A percentile compares a stretch with the other conserved stretches of the same genome.
Evolutionary conservation across 2,113 vertebrate genomes (phyloP).

Genomic region (Burhinus oedicnemus): DNA sequence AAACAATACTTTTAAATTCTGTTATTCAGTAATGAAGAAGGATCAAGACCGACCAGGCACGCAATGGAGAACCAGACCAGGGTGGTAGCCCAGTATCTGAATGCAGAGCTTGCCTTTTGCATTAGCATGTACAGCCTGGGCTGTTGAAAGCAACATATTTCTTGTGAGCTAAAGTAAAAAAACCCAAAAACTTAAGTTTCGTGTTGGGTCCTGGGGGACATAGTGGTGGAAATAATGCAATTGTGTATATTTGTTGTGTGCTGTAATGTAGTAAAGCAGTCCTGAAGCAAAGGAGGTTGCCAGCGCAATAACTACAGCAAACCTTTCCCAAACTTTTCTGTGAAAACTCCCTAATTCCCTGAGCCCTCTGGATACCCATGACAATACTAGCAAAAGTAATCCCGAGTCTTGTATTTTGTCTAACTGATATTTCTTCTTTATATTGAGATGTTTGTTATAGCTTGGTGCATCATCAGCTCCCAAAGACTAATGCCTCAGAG

Average conservation of each 20-base stretch:
- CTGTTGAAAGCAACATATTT: not conserved
- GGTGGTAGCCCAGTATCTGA: not conserved
- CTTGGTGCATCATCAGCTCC: not conserved
- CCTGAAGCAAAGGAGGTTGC: not conserved
- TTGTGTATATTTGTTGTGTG: rapidly evolving
- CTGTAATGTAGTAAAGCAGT: not conserved
- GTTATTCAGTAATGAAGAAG: not conserved
- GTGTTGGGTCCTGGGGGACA: not conserved
- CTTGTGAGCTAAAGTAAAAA: not conserved
- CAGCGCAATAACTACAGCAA: not conserved
- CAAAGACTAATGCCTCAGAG: rapidly evolving
- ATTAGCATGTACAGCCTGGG: not conserved
- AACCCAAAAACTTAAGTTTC: not conserved
- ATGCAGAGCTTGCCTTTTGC: not conserved
- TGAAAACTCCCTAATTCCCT: not conserved
- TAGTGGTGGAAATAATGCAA: not conserved
- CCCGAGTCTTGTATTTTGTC: rapidly evolving
- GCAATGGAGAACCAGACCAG: not conserved
- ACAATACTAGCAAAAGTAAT: not conserved
- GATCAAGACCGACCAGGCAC: not conserved
- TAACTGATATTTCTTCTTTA: not conserved
- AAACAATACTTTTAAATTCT: not conserved
- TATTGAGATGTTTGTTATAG: not conserved
- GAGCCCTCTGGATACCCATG: not conserved
- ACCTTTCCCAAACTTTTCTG: not conserved